Evolutionary conservation across 1,140 invertebrate genomes (phyloP).

Genomic region (Tetramorium simillimum): DNA sequence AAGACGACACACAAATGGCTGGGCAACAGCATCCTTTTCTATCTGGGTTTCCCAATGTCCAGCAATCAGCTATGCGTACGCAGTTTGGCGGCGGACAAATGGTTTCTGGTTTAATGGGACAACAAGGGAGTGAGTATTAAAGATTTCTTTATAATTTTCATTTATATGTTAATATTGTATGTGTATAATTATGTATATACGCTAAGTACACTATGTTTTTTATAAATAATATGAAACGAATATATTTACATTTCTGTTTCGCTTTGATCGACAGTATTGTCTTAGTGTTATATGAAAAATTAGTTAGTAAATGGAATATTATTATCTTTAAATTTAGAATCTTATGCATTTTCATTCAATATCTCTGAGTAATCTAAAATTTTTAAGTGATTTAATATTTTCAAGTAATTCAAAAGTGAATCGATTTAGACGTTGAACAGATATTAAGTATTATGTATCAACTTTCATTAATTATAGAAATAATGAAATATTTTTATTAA

Average conservation of each 20-base stretch:
- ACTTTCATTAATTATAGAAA: neutral
- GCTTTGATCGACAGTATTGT: neutral
- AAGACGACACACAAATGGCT: slow-evolving; percentile 83
- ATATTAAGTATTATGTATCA: neutral
- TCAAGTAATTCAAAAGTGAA: neutral
- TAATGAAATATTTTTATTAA: neutral
- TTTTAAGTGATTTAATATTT: neutral
- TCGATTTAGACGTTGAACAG: neutral
- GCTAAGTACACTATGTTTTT: neutral
- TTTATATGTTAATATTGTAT: neutral
- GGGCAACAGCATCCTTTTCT: slow-evolving; percentile 87
- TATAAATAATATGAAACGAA: neutral
- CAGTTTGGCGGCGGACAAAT: slow-evolving; percentile 87
- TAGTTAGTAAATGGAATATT: neutral
- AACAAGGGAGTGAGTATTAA: slow-evolving; percentile 80
- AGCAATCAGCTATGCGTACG: slow-evolving; percentile 85
- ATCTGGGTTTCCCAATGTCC: slow-evolving; percentile 86
- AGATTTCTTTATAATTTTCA: neutral
- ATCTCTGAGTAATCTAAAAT: neutral
- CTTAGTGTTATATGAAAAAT: neutral
- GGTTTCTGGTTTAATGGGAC: slow-evolving; percentile 85
- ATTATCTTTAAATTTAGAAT: neutral
- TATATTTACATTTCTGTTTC: neutral
- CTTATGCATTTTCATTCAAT: neutral
- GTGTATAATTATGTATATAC: neutral